Conservation (phyloP, 1,140 invertebrate genomes). For the Riptortus pedestris region DNA sequence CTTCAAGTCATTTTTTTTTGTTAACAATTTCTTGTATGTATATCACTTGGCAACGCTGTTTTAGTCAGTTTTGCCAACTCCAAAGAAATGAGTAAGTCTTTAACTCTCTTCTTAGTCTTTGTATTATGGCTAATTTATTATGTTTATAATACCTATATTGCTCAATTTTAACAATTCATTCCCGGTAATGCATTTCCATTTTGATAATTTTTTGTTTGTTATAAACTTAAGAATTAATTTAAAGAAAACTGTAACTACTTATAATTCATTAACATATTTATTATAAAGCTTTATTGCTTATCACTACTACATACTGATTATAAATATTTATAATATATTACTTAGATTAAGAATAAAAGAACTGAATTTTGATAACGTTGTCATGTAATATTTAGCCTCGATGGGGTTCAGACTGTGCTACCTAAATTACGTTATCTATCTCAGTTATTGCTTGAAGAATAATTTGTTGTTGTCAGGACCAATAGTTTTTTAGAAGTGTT, state of each 20-base stretch:
- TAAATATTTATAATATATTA: background rate
- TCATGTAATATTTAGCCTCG: background rate
- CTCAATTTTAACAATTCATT: conserved; percentile 18
- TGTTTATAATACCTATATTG: background rate
- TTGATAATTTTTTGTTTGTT: background rate
- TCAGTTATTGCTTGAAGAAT: background rate
- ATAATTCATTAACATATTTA: conserved; percentile 1
- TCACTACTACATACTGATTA: background rate
- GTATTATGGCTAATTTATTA: background rate
- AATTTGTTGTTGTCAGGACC: conserved; percentile 3
- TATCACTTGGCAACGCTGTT: background rate
- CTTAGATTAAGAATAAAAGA: conserved; percentile 5
- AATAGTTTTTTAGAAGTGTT: background rate
- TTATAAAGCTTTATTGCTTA: background rate
- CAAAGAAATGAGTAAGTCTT: background rate
- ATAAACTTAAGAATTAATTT: background rate
- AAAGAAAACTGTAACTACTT: background rate
- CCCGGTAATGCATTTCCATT: conserved; percentile 10
- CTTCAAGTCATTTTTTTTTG: background rate
- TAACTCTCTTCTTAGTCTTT: background rate
- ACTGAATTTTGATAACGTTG: conserved; percentile 4
- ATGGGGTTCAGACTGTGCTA: background rate
- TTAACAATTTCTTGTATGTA: background rate
- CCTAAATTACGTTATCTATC: background rate
- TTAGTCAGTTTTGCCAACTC: background rate